These are phyloP conservation scores for Epinephelus malabaricus DNA, from an alignment of 2,797 vertebrate species.

Conservation along the genomic window DNA sequence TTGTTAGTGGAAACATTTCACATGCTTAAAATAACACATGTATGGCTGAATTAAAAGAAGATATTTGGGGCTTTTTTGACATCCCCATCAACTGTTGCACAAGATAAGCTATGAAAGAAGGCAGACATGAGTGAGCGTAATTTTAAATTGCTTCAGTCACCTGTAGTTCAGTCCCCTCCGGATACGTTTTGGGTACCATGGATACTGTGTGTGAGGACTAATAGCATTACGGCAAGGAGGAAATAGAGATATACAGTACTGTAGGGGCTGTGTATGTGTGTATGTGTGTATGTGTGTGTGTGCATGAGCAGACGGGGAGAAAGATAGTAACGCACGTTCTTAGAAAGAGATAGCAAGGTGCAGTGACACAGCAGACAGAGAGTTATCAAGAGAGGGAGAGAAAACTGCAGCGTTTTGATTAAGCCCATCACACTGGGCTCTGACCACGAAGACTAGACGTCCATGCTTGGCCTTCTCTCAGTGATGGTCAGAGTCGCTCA, in stretches of 20 bases:
- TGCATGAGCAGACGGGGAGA: constrained; percentile 26
- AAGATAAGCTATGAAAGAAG: constrained; percentile 38
- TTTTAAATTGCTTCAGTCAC: constrained; percentile 61
- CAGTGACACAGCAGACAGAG: constrained; percentile 58
- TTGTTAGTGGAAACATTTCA: constrained; percentile 6
- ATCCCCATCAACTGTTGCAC: constrained; percentile 27
- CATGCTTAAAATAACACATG: constrained; percentile 5
- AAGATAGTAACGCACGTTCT: constrained; percentile 50
- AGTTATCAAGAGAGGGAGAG: constrained; percentile 55
- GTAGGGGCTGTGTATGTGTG: neutral
- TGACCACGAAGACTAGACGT: constrained; percentile 44
- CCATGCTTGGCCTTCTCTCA: constrained; percentile 50
- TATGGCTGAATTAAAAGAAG: constrained; percentile 9
- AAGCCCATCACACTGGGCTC: constrained; percentile 52
- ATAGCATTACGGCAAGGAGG: constrained; percentile 51
- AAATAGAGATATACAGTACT: constrained; percentile 45
- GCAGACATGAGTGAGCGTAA: constrained; percentile 28
- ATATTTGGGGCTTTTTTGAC: neutral
- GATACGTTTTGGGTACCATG: constrained; percentile 46
- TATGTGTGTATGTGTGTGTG: neutral
- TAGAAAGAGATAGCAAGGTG: constrained; percentile 55
- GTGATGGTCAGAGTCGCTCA: constrained; percentile 59
- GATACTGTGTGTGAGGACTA: constrained; percentile 55
- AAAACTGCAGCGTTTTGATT: constrained; percentile 67
- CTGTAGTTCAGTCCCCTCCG: constrained; percentile 55